A percentile compares a stretch with the other conserved stretches of the same genome.
These are phyloP conservation scores for Leptoclinus maculatus DNA, from an alignment of 2,797 vertebrate species.

Conservation along the genomic window DNA sequence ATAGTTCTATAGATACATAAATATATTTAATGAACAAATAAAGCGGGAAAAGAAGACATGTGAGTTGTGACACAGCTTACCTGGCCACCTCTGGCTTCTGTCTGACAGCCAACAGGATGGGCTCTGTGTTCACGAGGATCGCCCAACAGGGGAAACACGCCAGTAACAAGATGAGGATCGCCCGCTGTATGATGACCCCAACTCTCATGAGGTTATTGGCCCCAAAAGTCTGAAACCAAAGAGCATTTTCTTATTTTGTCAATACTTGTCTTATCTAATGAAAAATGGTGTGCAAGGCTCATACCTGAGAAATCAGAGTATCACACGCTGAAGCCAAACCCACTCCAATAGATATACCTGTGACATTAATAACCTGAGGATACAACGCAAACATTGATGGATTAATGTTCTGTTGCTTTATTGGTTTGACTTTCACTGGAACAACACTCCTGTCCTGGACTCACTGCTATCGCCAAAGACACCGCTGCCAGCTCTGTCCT, in stretches of 20 bases:
- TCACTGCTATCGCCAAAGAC: constrained; percentile 85
- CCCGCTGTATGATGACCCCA: constrained; percentile 89
- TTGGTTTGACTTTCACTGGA: background rate
- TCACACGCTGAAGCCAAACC: constrained; percentile 90
- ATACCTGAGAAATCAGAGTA: constrained; percentile 85
- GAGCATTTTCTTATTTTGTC: too few relatives aligned
- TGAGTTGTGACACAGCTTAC: constrained; percentile 63
- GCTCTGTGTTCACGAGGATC: constrained; percentile 90
- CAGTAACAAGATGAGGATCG: constrained; percentile 86
- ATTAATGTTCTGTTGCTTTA: background rate
- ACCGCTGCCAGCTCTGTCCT: constrained; percentile 87
- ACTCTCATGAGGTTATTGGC: constrained; percentile 85
- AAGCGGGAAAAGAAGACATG: background rate
- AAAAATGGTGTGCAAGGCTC: background rate
- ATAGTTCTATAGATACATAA: too few relatives aligned
- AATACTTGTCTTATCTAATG: background rate
- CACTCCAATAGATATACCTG: constrained; percentile 86
- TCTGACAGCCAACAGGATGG: constrained; percentile 83
- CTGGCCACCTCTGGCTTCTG: constrained; percentile 88
- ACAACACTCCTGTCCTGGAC: constrained; percentile 58
- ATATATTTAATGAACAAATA: background rate
- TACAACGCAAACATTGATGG: background rate
- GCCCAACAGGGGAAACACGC: constrained; percentile 94
- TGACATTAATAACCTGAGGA: constrained; percentile 89
- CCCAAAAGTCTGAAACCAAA: constrained; percentile 84